A percentile compares a stretch with the other conserved stretches of the same genome.
Evolutionary conservation across 2,113 vertebrate genomes (phyloP).

Genomic region (Atrichornis clamosus): DNA sequence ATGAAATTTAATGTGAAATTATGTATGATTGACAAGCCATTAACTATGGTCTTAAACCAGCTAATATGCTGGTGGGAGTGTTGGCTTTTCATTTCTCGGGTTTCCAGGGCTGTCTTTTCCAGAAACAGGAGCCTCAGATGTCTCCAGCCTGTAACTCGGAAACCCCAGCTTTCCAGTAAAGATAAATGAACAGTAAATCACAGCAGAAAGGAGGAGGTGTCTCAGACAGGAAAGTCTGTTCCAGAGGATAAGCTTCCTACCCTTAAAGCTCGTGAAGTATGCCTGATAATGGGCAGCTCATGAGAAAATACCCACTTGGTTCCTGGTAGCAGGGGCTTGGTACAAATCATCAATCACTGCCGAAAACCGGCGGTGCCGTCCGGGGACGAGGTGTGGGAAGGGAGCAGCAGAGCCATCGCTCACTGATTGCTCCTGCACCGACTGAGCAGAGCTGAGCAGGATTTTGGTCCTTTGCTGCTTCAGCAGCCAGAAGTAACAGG

Average conservation of each 20-base stretch:
- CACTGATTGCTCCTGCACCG: not conserved
- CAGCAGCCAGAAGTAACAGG: slow-evolving; percentile 44
- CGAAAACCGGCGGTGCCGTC: not conserved
- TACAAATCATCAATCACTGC: slow-evolving; percentile 7
- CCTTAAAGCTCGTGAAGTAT: not conserved
- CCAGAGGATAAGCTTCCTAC: not conserved
- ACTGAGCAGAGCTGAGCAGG: not conserved
- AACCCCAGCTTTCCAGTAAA: not conserved
- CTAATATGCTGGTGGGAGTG: not conserved
- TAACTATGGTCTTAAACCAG: not conserved
- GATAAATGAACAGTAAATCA: not conserved
- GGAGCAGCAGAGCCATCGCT: not conserved
- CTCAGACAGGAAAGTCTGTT: not conserved
- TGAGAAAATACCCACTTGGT: not conserved
- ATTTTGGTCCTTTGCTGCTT: slow-evolving; percentile 29
- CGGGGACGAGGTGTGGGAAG: not conserved
- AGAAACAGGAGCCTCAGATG: not conserved
- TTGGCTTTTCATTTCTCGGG: not conserved
- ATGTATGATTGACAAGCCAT: not conserved
- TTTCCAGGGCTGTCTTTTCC: not conserved
- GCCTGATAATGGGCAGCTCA: not conserved
- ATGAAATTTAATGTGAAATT: not conserved
- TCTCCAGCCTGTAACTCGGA: not conserved
- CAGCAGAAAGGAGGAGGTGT: not conserved
- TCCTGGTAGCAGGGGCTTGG: not conserved